phyloP scores from a whole-genome alignment of 2,797 vertebrate genomes.

The Dendrocincla fuliginosa region DNA sequence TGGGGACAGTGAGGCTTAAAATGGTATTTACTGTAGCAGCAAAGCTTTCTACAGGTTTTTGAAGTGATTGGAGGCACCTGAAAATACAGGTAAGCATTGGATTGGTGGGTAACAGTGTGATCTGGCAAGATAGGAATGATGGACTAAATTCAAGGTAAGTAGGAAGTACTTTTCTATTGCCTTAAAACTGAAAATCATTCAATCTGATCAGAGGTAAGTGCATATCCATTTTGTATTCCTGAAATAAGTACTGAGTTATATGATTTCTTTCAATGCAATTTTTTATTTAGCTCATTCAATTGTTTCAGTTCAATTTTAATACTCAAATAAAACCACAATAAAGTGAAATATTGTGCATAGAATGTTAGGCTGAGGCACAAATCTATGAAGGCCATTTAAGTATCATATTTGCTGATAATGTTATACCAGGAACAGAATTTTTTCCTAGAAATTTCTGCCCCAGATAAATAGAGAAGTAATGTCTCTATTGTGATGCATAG shows the following conservation, averaged over 20 bases:
- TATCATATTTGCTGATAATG: neutral
- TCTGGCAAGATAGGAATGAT: neutral
- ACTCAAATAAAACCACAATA: neutral
- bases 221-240: neutral
- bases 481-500: neutral
- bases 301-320: neutral
- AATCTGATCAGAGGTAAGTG: neutral
- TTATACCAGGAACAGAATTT: neutral
- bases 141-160: neutral
- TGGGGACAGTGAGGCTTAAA: neutral
- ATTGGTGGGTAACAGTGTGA: neutral
- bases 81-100: neutral
- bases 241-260: neutral
- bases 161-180: neutral
- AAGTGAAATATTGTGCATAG: neutral
- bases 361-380: neutral
- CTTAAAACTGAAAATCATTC: neutral
- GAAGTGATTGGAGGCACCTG: neutral
- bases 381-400: neutral
- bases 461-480: neutral
- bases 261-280: neutral
- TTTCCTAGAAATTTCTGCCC: neutral
- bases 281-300: neutral
- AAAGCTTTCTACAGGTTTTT: neutral
- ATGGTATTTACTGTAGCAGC: neutral